Evolutionary conservation across 2,113 vertebrate species (phyloP).

Genomic region (Xiphophorus hellerii): DNA sequence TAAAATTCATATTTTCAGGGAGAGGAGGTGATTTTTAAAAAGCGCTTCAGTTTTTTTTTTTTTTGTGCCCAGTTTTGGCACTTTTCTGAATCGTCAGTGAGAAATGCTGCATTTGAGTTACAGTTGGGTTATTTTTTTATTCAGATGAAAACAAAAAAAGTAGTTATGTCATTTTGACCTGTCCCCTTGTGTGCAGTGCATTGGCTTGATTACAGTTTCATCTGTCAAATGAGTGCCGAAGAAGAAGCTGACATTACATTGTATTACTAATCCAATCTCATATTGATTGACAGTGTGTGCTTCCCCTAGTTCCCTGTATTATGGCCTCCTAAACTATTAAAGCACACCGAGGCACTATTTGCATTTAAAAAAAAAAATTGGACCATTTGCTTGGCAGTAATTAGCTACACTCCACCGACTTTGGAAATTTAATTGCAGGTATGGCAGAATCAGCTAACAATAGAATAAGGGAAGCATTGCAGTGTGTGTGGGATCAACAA

Average conservation of each 20-base stretch:
- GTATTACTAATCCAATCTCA: slow-evolving; percentile 74
- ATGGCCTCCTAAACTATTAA: slow-evolving; percentile 63
- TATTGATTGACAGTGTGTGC: slow-evolving; percentile 72
- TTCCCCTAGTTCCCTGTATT: slow-evolving; percentile 43
- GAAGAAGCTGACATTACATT: slow-evolving; percentile 73
- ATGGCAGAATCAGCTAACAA: slow-evolving; percentile 63
- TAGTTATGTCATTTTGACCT: slow-evolving; percentile 45
- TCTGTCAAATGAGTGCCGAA: slow-evolving; percentile 68
- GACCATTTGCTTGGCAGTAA: slow-evolving; percentile 67
- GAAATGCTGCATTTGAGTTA: slow-evolving; percentile 27
- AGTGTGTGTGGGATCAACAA: slow-evolving; percentile 49
- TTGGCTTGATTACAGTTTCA: slow-evolving; percentile 75
- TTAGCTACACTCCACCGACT: slow-evolving; percentile 73
- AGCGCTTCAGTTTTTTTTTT: not conserved
- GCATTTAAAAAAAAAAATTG: slow-evolving; percentile 53
- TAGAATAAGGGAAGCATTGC: slow-evolving; percentile 69
- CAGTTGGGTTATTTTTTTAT: not conserved
- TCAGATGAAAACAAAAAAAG: slow-evolving; percentile 10
- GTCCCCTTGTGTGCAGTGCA: slow-evolving; percentile 49
- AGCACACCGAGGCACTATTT: slow-evolving; percentile 62
- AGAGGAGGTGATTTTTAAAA: slow-evolving; percentile 29
- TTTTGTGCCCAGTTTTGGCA: not conserved
- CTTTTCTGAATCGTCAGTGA: slow-evolving; percentile 28
- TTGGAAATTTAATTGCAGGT: slow-evolving; percentile 78
- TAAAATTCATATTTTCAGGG: slow-evolving; percentile 46